Evolutionary conservation across 2,113 vertebrate genomes (phyloP), one percentile per base, ranked within the genome.

Genomic region (Coturnix japonica): DNA sequence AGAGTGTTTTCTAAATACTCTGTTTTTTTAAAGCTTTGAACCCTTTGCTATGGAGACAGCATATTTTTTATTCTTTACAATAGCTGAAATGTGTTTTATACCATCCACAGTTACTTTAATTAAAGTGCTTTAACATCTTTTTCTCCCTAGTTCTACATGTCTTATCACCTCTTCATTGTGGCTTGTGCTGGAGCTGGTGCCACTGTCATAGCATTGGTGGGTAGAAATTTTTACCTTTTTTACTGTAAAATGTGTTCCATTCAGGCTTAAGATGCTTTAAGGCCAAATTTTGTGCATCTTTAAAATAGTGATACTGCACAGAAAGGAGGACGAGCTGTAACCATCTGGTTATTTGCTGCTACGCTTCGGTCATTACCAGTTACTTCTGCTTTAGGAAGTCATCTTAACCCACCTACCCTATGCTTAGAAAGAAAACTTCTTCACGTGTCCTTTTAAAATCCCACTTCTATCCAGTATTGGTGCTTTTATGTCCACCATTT

Each of bases 121-220:
- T 53, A 53, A 53, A 80, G 53, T 60, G 17, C 83, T 85, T 79
- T 81, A 70, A 91, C 39, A 5, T 95, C 19, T 93, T 65, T 97
- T 61, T 92, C 74, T 37, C 95, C 89, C 84, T 96, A 99, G 99
- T 99, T 99, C 98, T 99, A 99, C 97, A 98, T 99, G 98, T 99
- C 99, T 54, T 99, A 99, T 63, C 99, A 99, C 96, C 98, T 99
- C 97, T 99, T 99, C 97, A 99, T 99, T 82, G 98, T 99, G 94
- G 99, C 99, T 63, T 99, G 99, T 87, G 99, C 99, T 9, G 99
- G 99, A 95, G 99, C 99, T 69, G 99, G 99, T 85, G 99, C 99
- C 91, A 99, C 99, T 14, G 99, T 99, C 94, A 99, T 99, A 92
- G 98, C 99, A 96, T 95, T 99, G 99, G 99, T 99, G 97, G 99